phyloP scores from a whole-genome alignment of 2,797 vertebrate species.

The Fundulus diaphanus region DNA sequence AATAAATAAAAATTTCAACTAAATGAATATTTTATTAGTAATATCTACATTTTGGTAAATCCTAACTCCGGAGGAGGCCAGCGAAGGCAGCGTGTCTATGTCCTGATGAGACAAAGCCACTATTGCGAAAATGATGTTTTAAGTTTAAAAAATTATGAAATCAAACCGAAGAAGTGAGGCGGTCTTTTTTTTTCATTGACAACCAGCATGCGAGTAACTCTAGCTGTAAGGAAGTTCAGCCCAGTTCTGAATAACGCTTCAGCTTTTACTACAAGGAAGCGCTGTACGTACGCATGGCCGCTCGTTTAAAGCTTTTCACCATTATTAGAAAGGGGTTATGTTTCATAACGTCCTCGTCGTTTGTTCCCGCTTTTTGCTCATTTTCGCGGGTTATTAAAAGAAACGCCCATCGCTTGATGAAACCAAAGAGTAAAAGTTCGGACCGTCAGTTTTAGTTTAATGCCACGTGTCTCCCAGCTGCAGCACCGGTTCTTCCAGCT shows the following conservation, averaged over 20 bases:
- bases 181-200: not conserved
- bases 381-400: not conserved
- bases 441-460: not conserved
- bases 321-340: not conserved
- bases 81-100: constrained; percentile 25
- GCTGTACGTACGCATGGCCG: too few relatives aligned
- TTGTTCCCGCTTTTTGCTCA: not conserved
- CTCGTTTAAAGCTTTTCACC: too few relatives aligned
- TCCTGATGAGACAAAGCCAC: not conserved
- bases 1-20: not conserved
- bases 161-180: not conserved
- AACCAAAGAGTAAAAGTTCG: not conserved
- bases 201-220: fast-evolving
- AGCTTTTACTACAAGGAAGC: not conserved
- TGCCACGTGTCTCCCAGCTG: constrained; percentile 75
- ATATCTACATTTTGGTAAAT: not conserved
- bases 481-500: constrained; percentile 18
- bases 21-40: not conserved
- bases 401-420: not conserved
- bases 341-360: not conserved
- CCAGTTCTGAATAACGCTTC: not conserved
- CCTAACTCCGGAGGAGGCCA: not conserved
- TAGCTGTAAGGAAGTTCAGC: not conserved
- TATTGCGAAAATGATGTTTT: not conserved
- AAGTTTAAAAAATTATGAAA: not conserved